Base-by-base conservation (phyloP, 2,888 invertebrate species). In the Sarcophaga subvicina region DNA sequence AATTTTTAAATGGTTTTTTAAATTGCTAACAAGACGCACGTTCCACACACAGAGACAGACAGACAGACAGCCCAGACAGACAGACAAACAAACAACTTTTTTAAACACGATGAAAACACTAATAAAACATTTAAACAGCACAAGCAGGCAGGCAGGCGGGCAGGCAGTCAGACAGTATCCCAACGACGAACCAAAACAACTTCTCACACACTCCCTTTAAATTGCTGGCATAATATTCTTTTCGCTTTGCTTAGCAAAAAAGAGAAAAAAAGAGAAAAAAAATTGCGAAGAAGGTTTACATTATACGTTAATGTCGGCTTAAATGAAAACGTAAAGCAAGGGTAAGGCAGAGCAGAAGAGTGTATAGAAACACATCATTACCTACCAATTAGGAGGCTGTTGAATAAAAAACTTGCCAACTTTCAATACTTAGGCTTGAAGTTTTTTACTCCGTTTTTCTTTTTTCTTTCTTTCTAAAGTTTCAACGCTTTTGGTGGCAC, bases 1-100 rank as follows among this genome's bases (percentile, higher is more conserved):
- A 62, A n/a, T 54, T 80, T 83, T 78, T 75, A 76, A 83, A 82
- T 86, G 83, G 67, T 80, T 84, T 85, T 81, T 85, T 78, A 77
- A 85, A 80, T 81, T 83, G 87, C 87, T 89, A 89, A 89, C 88
- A 88, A 89, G 89, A 89, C 89, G 89, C 89, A 89, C 89, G 89
- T 88, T 88, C 89, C 87, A 86, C 77, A 81, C 78, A 87, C 67
- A 77, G 69, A 45, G 22, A 80, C 70, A 59, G 17, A 62, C 62
- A 59, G 20, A 62, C 49, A 47, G 0, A 27, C 25, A 20, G 49
- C n/a, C 6, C 63, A 71, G 12, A 47, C n/a, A 22, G 5, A 54
- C 49, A 4, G n/a, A 69, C 75, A 4, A 14, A 69, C 75, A 63
- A 73, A 75, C 86, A 71, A 70, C 64, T 64, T 17, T 54, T 37